Evolutionary conservation across 2,888 invertebrate genomes (phyloP), one percentile per base, ranked within the genome.

Genomic region (Andrena hattorfiana): DNA sequence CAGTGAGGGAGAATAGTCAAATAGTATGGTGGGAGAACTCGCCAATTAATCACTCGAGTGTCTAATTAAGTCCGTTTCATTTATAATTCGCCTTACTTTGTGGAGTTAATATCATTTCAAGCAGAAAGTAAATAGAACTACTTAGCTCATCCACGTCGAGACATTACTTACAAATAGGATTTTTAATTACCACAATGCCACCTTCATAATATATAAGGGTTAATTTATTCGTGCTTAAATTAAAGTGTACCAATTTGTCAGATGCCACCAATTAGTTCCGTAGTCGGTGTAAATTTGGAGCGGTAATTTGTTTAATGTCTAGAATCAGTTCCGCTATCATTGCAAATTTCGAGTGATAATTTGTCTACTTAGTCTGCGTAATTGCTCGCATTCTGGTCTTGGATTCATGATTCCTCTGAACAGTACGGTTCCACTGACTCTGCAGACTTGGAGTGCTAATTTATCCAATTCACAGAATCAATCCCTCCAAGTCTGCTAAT

Each of bases 231-330:
- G 16, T n/a, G 54, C 2, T 16, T 23, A 26, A 26, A 35, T 56
- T n/a, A 30, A 56, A 28, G 68, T 35, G 13, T 23, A 23, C 56
- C 68, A 69, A 56, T 56, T 69, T 69, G 68, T 56, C 68, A 54
- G 23, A 69, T 5, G 42, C 26, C 54, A 23, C 54, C 54, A 54
- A 54, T 54, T 54, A 54, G 54, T 10, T 54, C 6, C 54, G 54
- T 54, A 10, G 20, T 10, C 23, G 7, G 1, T 54, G 7, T 23
- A 54, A 54, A 8, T 54, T 54, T 23, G 54, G 20, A 23, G 23
- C 54, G 54, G 54, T 10, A 23, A 54, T 54, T 54, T 8, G 20
- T 54, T 10, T 20, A 20, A 10, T 23, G 8, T 23, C 56, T 56
- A 30, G 56, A 35, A 35, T 56, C 35, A 69, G 68, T 69, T 69